Base-by-base conservation (phyloP, 2,113 vertebrate genomes). In the Collichthys lucidus region DNA sequence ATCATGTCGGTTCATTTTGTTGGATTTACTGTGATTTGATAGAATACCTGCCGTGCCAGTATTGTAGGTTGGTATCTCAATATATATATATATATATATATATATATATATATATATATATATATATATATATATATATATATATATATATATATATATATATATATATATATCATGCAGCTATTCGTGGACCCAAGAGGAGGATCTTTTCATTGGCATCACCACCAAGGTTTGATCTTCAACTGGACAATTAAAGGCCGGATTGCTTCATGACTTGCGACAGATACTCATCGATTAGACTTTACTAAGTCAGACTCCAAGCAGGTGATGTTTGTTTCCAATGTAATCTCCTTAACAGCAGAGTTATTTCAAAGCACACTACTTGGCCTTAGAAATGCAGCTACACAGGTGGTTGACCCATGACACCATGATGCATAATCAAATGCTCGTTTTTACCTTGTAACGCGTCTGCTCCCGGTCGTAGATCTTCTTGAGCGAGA, bases 401-500 rank as follows among this genome's bases (percentile, higher is more conserved):
- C 10, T 11, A 22, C 16, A 40, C 31, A 3, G 50, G 31, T 0
- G 22, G 12, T 16, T 16, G 6, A 1, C 3, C 50, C 15, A 35
- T 12, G 3, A 46, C 44, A 46, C 44, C 44, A 46, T 11, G 12
- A 60, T 1, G 47, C 12, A 17, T 14, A 17, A 5, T 35, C n/a
- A 0, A 8, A 17, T 19, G 12, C 19, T 2, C 4, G 55, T 49
- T 24, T 22, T 87, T 62, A 97, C 98, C 96, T 97, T 98, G 76
- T 99, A 99, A 42, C 98, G 96, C 3, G 97, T 97, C 89, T 99
- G 98, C 68, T 99, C 98, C 15, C 97, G 96, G 73, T 99, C 98
- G 2, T 99, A 99, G 89, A 99, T 99, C 91, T 98, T 99, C 94
- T 99, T 99, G 73, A 98, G 89, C 60, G 97, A 99, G 77, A 99